Evolutionary conservation across 2,797 vertebrate species (phyloP), one percentile per base, ranked within the genome.

Genomic region (Pangasius djambal): DNA sequence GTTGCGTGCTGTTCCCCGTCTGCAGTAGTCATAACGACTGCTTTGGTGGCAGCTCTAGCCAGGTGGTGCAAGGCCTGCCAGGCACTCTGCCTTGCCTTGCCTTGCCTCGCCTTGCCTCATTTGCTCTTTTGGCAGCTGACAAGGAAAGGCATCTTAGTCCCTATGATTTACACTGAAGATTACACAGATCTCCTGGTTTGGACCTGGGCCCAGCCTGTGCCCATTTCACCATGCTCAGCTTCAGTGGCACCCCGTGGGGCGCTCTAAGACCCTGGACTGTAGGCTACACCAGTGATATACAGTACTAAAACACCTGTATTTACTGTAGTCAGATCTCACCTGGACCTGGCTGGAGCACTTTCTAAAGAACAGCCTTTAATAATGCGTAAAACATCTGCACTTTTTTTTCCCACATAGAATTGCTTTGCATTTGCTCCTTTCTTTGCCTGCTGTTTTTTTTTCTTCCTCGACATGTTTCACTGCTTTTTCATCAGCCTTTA

Each of bases 51-150:
- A 90, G 92, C 93, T 92, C 83, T 20, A 8, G 91, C 93, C 93
- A 94, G 89, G 93, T 94, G 93, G 92, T 93, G 92, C 86, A 91
- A 91, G 94, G 94, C 93, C 88, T 92, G 88, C 55, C 89, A 92
- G 90, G 89, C 91, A 85, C 82, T 91, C 86, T 79, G 40, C 83
- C 72, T 85, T 86, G 87, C 91, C 91, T 90, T 67, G 83, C 83
- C 87, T 90, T 77, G 85, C 78, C 88, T 40, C 2, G 37, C 37
- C 37, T 37, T 69, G 89, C 92, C 91, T 92, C 88, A 93, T 92
- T 93, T 89, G 91, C 89, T 89, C 44, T 44, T 44, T 90, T 93
- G 91, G 92, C 91, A 91, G 92, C 92, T 65, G 91, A 90, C 83
- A 90, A 91, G 91, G 86, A 90, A 86, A 88, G 86, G 81, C 89